phyloP scores from a whole-genome alignment of 2,113 vertebrate species.

The Ia io region DNA sequence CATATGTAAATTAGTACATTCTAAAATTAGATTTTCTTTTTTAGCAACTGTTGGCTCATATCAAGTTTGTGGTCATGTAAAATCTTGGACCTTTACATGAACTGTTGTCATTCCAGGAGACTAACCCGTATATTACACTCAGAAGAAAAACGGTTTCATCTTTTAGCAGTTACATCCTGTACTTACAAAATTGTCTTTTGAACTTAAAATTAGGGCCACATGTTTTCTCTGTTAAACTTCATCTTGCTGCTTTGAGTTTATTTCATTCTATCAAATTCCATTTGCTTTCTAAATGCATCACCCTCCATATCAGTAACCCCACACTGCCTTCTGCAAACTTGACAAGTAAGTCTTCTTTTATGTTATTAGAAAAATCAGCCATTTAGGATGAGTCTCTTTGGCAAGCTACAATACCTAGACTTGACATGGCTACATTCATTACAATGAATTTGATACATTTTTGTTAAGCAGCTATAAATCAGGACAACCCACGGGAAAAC shows the following conservation, averaged over 20 bases:
- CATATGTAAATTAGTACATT: slow-evolving; percentile 48
- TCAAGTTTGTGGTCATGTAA: slow-evolving; percentile 63
- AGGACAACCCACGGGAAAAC: not conserved
- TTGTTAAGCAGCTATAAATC: slow-evolving; percentile 10
- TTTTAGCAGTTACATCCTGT: slow-evolving; percentile 63
- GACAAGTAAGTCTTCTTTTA: not conserved
- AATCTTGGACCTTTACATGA: slow-evolving; percentile 58
- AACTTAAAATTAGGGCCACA: slow-evolving; percentile 63
- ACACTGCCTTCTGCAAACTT: not conserved
- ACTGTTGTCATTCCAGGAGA: slow-evolving; percentile 58
- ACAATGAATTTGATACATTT: not conserved
- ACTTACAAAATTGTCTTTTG: slow-evolving; percentile 67
- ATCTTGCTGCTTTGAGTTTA: slow-evolving; percentile 33
- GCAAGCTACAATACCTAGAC: not conserved
- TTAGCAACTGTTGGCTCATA: slow-evolving; percentile 52
- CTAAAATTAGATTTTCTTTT: slow-evolving; percentile 56
- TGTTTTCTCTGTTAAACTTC: slow-evolving; percentile 52
- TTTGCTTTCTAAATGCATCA: not conserved
- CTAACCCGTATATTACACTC: slow-evolving; percentile 65
- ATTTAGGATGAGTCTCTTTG: not conserved
- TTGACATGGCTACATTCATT: not conserved
- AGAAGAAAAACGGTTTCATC: slow-evolving; percentile 60
- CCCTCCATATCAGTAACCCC: not conserved
- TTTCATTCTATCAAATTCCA: slow-evolving; percentile 3
- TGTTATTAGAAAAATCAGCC: not conserved